These are phyloP conservation scores for Melieria omissa DNA, from an alignment of 2,888 invertebrate genomes.

Conservation along the genomic window DNA sequence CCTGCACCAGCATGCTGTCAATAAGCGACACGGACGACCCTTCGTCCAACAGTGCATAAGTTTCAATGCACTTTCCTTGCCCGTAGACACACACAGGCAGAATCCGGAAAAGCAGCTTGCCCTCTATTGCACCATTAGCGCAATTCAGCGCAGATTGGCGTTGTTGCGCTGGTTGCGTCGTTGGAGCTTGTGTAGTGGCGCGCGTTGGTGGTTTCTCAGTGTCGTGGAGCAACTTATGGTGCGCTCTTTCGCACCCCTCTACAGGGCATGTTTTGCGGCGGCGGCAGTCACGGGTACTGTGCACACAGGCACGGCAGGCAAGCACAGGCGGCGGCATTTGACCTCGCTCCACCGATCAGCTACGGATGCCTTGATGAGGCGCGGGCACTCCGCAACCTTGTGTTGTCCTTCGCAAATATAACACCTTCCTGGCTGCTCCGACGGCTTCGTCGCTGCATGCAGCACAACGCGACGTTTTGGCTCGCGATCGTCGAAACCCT, in stretches of 20 bases:
- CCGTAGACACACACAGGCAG: conserved; percentile 26
- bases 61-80: conserved; percentile 24
- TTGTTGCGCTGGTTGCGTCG: neutral
- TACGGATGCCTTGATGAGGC: neutral
- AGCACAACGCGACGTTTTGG: neutral
- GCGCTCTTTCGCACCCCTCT: conserved; percentile 14
- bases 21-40: no score
- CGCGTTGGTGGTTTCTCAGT: neutral
- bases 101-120: conserved; percentile 20
- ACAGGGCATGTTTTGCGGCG: conserved; percentile 11
- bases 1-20: conserved; percentile 14
- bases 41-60: no score
- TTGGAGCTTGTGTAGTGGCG: neutral
- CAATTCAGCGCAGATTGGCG: neutral
- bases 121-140: neutral
- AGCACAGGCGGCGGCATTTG: conserved; percentile 16
- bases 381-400: neutral
- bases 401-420: neutral
- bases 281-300: conserved; percentile 15
- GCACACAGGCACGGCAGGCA: conserved; percentile 10
- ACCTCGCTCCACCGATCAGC: conserved; percentile 9
- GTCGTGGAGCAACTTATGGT: conserved; percentile 22
- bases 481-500: neutral
- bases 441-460: neutral
- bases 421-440: neutral